These are phyloP conservation scores for Melolontha melolontha DNA, from an alignment of 2,888 invertebrate genomes.

Conservation along the genomic window DNA sequence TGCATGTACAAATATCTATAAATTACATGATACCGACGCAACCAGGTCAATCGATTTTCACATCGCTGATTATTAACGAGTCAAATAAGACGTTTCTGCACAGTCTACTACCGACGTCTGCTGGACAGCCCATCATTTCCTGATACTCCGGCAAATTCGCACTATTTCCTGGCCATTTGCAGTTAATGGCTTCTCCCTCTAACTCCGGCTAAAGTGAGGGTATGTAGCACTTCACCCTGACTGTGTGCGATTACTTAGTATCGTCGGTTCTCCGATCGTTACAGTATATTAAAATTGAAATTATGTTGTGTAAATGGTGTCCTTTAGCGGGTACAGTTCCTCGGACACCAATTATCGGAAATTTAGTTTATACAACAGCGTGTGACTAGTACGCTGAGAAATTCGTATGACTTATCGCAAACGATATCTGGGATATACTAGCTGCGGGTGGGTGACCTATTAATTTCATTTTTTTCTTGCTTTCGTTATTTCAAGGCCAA, in stretches of 20 bases:
- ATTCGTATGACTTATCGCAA: background rate
- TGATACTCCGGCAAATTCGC: slow-evolving; percentile 49
- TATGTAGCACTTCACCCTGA: slow-evolving; percentile 29
- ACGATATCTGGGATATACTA: too few relatives aligned
- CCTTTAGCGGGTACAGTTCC: slow-evolving; percentile 6
- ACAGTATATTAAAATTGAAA: slow-evolving; percentile 43
- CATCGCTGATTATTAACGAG: slow-evolving; percentile 46
- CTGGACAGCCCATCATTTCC: slow-evolving; percentile 52
- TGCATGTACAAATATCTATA: too few relatives aligned
- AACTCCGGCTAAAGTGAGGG: background rate
- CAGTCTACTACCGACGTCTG: slow-evolving; percentile 40
- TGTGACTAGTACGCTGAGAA: background rate
- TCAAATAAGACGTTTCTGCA: slow-evolving; percentile 47
- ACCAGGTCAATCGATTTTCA: slow-evolving; percentile 16
- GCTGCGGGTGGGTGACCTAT: too few relatives aligned
- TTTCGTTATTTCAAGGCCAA: too few relatives aligned
- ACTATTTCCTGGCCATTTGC: slow-evolving; percentile 53
- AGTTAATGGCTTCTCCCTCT: slow-evolving; percentile 48
- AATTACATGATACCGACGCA: too few relatives aligned
- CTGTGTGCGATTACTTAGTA: slow-evolving; percentile 39
- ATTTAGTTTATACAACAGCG: slow-evolving; percentile 1
- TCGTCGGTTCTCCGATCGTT: slow-evolving; percentile 15
- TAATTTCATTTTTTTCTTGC: too few relatives aligned
- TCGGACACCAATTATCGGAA: slow-evolving; percentile 30
- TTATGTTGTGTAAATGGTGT: slow-evolving; percentile 38